Percentiles rank a stretch among this genome's conserved stretches.
phyloP scores from a whole-genome alignment of 2,797 vertebrate genomes.

The Spondyliosoma cantharus region DNA sequence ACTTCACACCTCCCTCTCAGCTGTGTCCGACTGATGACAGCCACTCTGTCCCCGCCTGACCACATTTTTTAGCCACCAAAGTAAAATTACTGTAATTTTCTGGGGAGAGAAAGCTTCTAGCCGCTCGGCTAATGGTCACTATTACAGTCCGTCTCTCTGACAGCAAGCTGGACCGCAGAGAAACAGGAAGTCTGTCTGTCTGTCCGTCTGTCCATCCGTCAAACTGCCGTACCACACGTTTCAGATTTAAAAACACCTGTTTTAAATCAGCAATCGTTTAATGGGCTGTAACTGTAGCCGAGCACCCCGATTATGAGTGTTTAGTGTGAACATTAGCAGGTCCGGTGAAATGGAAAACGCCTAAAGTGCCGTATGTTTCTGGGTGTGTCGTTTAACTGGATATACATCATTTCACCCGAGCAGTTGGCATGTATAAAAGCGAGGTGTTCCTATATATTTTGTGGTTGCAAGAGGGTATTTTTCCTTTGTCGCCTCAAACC shows the following conservation, averaged over 20 bases:
- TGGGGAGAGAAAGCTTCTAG: slow-evolving; percentile 43
- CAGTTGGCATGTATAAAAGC: not conserved
- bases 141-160: slow-evolving; percentile 30
- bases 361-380: not conserved
- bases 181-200: slow-evolving; percentile 47
- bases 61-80: slow-evolving; percentile 31
- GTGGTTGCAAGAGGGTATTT: not conserved
- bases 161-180: slow-evolving; percentile 3
- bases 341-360: slow-evolving; percentile 15
- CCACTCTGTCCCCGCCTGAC: slow-evolving; percentile 5
- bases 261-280: slow-evolving; percentile 21
- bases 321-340: slow-evolving; percentile 33
- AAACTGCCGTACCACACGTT: slow-evolving; percentile 3
- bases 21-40: slow-evolving; percentile 28
- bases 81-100: slow-evolving; percentile 66
- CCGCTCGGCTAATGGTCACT: slow-evolving; percentile 49
- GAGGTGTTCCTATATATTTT: not conserved
- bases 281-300: slow-evolving; percentile 24
- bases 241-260: slow-evolving; percentile 43
- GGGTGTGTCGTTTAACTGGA: slow-evolving; percentile 25
- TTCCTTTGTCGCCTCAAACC: slow-evolving; percentile 2
- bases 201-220: slow-evolving; percentile 4
- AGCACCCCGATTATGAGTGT: slow-evolving; percentile 17
- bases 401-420: not conserved
- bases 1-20: slow-evolving; percentile 8